Evolutionary conservation across 2,113 vertebrate species (phyloP).

Genomic region (Mohoua ochrocephala): DNA sequence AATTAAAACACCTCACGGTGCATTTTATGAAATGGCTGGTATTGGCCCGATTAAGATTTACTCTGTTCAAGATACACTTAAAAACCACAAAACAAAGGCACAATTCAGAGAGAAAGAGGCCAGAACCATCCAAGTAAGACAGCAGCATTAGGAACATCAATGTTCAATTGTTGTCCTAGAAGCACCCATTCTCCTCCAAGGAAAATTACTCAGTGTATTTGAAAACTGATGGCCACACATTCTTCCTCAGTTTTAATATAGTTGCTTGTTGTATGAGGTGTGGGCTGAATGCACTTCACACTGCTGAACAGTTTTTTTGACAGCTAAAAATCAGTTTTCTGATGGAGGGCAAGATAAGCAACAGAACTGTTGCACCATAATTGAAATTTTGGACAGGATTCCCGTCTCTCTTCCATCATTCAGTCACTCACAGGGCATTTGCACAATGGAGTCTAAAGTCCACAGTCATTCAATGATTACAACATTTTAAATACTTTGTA

Average conservation of each 20-base stretch:
- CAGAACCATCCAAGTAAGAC: neutral
- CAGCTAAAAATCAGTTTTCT: neutral
- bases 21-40: neutral
- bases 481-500: neutral
- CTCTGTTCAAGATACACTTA: neutral
- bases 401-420: neutral
- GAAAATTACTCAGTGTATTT: neutral
- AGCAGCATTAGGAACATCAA: neutral
- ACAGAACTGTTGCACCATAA: neutral
- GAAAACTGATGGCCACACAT: neutral
- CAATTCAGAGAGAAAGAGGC: neutral
- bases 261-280: neutral
- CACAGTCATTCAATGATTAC: neutral
- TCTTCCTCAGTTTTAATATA: neutral
- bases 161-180: neutral
- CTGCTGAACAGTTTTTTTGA: neutral
- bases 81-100: slow-evolving; percentile 27
- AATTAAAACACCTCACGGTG: neutral
- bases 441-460: neutral
- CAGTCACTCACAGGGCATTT: neutral
- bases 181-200: neutral
- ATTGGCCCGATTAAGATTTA: neutral
- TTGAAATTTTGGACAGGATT: neutral
- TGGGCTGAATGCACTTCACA: neutral
- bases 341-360: neutral